These are phyloP conservation scores for Ditylenchus weischeri DNA, from an alignment of 2,888 invertebrate species.

Conservation along the genomic window DNA sequence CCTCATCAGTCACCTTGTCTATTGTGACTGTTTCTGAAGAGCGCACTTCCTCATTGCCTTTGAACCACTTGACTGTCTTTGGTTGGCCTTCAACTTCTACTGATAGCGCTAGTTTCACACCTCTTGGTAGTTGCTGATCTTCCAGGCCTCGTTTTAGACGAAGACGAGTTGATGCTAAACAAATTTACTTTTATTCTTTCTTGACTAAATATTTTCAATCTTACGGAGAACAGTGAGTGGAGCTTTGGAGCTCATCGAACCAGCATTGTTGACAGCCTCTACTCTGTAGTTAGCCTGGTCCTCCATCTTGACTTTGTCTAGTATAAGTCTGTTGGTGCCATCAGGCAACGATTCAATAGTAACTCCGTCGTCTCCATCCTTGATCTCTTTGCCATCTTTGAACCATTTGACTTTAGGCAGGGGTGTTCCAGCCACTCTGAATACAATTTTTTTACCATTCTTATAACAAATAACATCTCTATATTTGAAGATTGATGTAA, in stretches of 20 bases:
- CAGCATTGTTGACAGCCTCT: constrained; percentile 32
- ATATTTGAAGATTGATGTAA: too few relatives aligned
- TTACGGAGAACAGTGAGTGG: constrained; percentile 34
- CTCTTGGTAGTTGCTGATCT: constrained; percentile 56
- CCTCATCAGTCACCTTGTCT: constrained; percentile 46
- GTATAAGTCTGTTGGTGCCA: constrained; percentile 57
- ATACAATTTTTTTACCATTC: too few relatives aligned
- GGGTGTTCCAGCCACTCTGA: constrained; percentile 47
- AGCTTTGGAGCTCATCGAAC: constrained; percentile 32
- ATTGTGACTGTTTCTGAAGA: constrained; percentile 35
- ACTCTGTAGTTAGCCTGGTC: constrained; percentile 75
- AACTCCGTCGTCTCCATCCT: constrained; percentile 38
- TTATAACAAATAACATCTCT: too few relatives aligned
- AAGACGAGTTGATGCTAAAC: constrained; percentile 31
- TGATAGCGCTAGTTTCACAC: constrained; percentile 44
- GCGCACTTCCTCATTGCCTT: constrained; percentile 63
- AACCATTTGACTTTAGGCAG: constrained; percentile 58
- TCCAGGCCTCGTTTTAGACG: constrained; percentile 43
- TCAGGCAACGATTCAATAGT: constrained; percentile 46
- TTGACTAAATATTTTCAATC: neutral
- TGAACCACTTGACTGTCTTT: constrained; percentile 75
- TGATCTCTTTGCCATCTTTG: constrained; percentile 57
- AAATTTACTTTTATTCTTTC: neutral
- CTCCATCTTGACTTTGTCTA: constrained; percentile 58
- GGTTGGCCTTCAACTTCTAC: constrained; percentile 75